Percentiles rank a stretch among this genome's conserved stretches.
Conservation (phyloP, 2,797 vertebrate genomes). For the Chloroceryle amazona region DNA sequence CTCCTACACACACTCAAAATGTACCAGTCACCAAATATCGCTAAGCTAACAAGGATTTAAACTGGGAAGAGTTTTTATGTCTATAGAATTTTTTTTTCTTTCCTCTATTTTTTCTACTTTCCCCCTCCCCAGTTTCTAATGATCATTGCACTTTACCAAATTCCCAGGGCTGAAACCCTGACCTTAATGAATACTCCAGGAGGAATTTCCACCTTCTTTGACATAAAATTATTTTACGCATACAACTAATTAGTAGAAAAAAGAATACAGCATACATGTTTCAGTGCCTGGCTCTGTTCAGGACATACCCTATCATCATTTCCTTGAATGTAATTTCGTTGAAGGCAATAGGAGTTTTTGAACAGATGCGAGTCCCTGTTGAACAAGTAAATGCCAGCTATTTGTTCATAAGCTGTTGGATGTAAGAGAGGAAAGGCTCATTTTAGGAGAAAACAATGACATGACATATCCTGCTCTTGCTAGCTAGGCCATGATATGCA, state of each 20-base stretch:
- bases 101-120: neutral
- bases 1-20: neutral
- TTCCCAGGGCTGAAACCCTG: neutral
- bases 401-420: neutral
- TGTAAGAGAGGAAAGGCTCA: neutral
- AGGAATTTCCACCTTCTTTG: neutral
- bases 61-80: neutral
- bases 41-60: neutral
- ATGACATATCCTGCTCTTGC: neutral
- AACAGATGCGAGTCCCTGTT: neutral
- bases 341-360: neutral
- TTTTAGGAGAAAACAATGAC: neutral
- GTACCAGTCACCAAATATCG: neutral
- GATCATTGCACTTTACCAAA: neutral
- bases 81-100: fast-evolving
- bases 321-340: neutral
- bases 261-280: neutral
- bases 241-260: neutral
- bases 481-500: neutral
- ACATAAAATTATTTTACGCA: neutral
- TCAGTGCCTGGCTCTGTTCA: neutral
- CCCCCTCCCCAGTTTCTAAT: fast-evolving
- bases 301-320: neutral
- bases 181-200: neutral
- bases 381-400: neutral